Percentiles rank a stretch among this genome's conserved stretches.
Evolutionary conservation across 1,140 invertebrate species (phyloP).

Genomic region (Heliconius hermathena): DNA sequence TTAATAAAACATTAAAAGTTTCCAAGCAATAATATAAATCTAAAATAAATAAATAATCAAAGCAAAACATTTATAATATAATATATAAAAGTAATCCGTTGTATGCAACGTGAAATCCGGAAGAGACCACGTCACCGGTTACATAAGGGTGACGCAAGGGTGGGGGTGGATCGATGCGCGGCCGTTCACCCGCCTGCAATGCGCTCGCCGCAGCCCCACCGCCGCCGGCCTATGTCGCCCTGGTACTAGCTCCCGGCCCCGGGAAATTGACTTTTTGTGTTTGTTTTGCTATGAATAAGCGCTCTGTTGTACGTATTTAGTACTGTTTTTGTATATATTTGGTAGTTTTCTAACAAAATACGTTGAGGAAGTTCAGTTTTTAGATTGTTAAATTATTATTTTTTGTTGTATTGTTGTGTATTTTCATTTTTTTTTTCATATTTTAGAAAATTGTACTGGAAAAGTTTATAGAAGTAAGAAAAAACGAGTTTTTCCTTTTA

Average conservation of each 20-base stretch:
- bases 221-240: constrained; percentile 58
- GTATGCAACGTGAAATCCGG: constrained; percentile 43
- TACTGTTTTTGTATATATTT: constrained; percentile 3
- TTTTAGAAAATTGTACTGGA: background rate
- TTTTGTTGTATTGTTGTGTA: background rate
- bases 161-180: constrained; percentile 66
- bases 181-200: constrained; percentile 79
- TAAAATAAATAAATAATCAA: background rate
- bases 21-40: background rate
- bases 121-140: constrained; percentile 70
- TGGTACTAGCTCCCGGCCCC: constrained; percentile 56
- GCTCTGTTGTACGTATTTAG: background rate
- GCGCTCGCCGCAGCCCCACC: constrained; percentile 58
- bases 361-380: background rate
- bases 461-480: background rate
- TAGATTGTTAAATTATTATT: background rate
- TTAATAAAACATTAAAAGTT: background rate
- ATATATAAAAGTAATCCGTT: constrained; percentile 1
- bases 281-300: constrained; percentile 10
- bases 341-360: background rate
- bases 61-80: background rate
- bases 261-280: constrained; percentile 46
- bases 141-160: constrained; percentile 69
- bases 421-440: background rate
- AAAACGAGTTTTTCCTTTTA: background rate